Conservation (phyloP, 2,113 vertebrate species). For the Dicentrarchus labrax region DNA sequence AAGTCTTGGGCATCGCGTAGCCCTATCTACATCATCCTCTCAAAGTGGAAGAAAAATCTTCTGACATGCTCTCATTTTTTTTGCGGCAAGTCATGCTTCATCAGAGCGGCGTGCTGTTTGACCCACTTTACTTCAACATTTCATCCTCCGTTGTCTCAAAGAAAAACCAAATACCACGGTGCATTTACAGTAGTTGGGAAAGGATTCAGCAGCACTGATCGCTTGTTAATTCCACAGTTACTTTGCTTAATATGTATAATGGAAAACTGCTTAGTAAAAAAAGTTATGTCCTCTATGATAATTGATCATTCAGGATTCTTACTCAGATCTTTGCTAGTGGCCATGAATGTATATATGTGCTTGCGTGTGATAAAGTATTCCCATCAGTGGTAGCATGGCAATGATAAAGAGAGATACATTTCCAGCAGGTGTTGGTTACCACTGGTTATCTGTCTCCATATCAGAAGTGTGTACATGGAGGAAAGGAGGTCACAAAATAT, state of each 20-base stretch:
- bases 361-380: conserved; percentile 36
- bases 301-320: too few relatives aligned
- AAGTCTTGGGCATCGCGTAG: conserved; percentile 5
- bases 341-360: neutral
- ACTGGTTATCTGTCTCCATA: conserved; percentile 34
- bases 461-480: conserved; percentile 18
- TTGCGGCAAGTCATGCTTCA: conserved; percentile 76
- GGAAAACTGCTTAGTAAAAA: too few relatives aligned
- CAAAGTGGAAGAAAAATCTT: conserved; percentile 63
- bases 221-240: neutral
- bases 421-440: conserved; percentile 46
- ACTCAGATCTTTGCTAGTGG: neutral
- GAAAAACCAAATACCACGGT: conserved; percentile 48
- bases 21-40: conserved; percentile 59
- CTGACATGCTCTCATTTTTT: conserved; percentile 52
- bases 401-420: conserved; percentile 32
- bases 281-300: too few relatives aligned
- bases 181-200: conserved; percentile 30
- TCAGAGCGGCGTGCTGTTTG: conserved; percentile 70
- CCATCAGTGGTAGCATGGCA: neutral
- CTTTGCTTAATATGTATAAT: neutral
- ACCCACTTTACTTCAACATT: conserved; percentile 76
- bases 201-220: neutral
- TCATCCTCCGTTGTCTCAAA: conserved; percentile 57
- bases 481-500: conserved; percentile 53